phyloP scores from a whole-genome alignment of 2,797 vertebrate genomes.

The Coracias cyanogaster region DNA sequence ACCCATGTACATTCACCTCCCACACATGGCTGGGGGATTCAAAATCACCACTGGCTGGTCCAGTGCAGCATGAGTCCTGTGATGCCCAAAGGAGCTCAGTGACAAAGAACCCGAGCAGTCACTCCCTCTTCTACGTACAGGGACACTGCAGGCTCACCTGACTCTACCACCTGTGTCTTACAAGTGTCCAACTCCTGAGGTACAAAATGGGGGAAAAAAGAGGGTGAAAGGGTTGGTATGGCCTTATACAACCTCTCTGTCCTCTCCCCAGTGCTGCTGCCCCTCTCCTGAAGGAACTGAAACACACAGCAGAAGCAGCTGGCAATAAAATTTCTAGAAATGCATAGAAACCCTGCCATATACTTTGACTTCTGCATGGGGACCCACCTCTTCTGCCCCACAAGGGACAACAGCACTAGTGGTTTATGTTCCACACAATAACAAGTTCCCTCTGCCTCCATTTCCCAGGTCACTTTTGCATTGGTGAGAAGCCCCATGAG shows the following conservation, averaged over 20 bases:
- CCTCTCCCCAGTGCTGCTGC: not conserved
- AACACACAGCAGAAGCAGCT: not conserved
- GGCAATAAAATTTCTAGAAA: not conserved
- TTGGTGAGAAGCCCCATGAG: not conserved
- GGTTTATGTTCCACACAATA: not conserved
- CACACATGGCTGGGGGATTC: not conserved
- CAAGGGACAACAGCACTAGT: not conserved
- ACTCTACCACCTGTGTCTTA: not conserved
- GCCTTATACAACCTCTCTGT: not conserved
- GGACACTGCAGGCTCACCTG: not conserved
- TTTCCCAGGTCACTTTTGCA: not conserved
- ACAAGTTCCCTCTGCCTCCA: not conserved
- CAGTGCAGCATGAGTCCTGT: not conserved
- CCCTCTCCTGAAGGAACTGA: not conserved
- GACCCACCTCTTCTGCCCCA: not conserved
- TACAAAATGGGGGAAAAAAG: not conserved
- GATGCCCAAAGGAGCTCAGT: not conserved
- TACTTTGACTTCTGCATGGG: not conserved
- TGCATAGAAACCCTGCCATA: not conserved
- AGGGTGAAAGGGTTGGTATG: not conserved
- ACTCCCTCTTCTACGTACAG: not conserved
- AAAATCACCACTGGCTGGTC: not conserved
- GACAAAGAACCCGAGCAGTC: not conserved
- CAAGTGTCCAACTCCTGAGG: accelerated
- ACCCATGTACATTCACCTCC: not conserved